Evolutionary conservation across 2,888 invertebrate species (phyloP), one percentile per base, ranked within the genome.

Genomic region (Dolichomitus sp.): DNA sequence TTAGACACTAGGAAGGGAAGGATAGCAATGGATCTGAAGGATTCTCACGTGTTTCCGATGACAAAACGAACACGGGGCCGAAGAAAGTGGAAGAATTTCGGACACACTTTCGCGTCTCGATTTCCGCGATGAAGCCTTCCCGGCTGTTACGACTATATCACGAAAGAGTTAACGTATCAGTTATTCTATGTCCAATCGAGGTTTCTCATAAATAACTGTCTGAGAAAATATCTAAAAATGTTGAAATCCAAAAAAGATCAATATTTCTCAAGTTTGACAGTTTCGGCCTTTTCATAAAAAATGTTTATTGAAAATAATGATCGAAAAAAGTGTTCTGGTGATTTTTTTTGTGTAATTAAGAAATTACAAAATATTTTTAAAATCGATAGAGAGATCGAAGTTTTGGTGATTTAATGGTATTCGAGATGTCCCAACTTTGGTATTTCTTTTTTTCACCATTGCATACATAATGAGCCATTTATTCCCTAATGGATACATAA

Each of bases 21-120:
- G 4, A 27, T 4, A 30, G 33, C 17, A n/a, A 52, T 27, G 54
- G 4, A 9, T 12, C 19, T 23, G 40, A 23, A 33, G 7, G 14
- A 59, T 59, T 59, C 5, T 19, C 63, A 42, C 40, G 17, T 33
- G 33, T 59, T 59, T n/a, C 42, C 23, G 19, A 40, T 40, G 23
- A 40, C 63, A 40, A 59, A 59, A 63, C 63, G 50, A 66, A 3
- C 30, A 48, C 68, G n/a, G 19, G 50, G 37, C 37, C 48, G 19
- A 52, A 68, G 68, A 68, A 68, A 68, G 68, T 68, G 17, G 33
- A 52, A 19, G 30, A 30, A 19, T 68, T 50, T 52, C 33, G 52
- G 14, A 50, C 48, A 48, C 68, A 68, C 68, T 68, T 68, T 68
- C 68, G 50, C 30, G 52, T 68, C 30, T 50, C 52, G 52, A 68